A percentile compares a stretch with the other conserved stretches of the same genome.
phyloP scores from a whole-genome alignment of 2,797 vertebrate species.

The Calcarius lapponicus region DNA sequence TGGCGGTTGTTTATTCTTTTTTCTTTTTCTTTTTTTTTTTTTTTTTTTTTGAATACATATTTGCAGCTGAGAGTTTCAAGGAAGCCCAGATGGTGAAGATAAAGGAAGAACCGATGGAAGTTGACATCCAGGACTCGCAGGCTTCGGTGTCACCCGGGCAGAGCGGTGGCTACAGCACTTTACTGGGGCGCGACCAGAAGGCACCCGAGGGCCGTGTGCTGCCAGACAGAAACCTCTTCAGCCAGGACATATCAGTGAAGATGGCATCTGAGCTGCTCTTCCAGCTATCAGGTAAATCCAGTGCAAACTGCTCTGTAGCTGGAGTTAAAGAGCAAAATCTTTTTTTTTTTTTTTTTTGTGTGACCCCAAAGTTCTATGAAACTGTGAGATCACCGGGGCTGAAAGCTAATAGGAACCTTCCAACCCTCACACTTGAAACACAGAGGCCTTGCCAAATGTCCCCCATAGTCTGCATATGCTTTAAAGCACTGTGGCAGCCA shows the following conservation, averaged over 20 bases:
- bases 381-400: background rate
- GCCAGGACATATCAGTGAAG: conserved; percentile 99
- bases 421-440: background rate
- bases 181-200: conserved; percentile 87
- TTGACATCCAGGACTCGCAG: conserved; percentile 86
- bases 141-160: conserved; percentile 79
- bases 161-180: conserved; percentile 90
- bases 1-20: background rate
- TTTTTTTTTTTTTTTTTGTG: background rate
- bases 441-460: background rate
- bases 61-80: conserved; percentile 92
- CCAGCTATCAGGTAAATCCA: conserved; percentile 90
- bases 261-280: conserved; percentile 99
- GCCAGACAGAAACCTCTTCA: conserved; percentile 95
- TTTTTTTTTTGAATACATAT: background rate
- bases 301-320: background rate
- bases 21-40: background rate
- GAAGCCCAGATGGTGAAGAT: conserved; percentile 88
- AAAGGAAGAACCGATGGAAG: conserved; percentile 98
- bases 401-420: background rate
- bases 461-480: conserved; percentile 27
- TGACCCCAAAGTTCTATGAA: background rate
- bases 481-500: background rate
- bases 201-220: conserved; percentile 86
- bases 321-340: background rate